Evolutionary conservation across 2,797 vertebrate species (phyloP), one percentile per base, ranked within the genome.

Genomic region (Rhadinocentrus ornatus): DNA sequence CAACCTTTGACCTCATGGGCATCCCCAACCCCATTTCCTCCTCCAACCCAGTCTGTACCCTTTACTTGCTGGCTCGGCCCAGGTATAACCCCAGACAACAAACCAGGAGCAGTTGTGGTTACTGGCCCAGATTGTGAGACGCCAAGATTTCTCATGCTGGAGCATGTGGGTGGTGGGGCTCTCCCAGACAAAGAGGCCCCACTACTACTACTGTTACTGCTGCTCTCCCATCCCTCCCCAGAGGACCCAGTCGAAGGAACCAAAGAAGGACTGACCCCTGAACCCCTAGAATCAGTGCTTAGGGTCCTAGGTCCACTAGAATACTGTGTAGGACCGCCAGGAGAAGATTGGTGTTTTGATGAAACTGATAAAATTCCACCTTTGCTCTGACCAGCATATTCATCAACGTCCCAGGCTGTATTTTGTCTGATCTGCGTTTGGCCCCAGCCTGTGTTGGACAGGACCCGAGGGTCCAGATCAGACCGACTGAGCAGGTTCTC

Each of bases 391-490:
- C 78, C 81, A 86, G 92, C 83, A 80, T 83, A 86, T 89, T 93
- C 95, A 85, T 97, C 96, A 44, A 96, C 88, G 77, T 98, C 96
- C 98, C 98, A 99, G 75, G 96, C 81, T 2, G 97, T 97, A 92
- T 99, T 98, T 93, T 99, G 98, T 89, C 96, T 95, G 75, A 99
- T 99, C 93, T 99, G 97, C 73, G 96, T 99, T 92, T 99, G 97
- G 85, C 98, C 98, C 98, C 98, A 99, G 86, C 98, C 98, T 0
- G 96, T 95, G 94, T 99, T 99, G 66, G 97, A 99, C 85, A 99
- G 94, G 91, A 99, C 97, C 77, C 97, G 94, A 57, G 98, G 98
- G 87, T 99, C 98, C 91, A 99, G 93, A 93, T 99, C 98, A 90
- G 96, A 95, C 86, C 97, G 95, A 92, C 89, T 99, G 71, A 99